phyloP scores from a whole-genome alignment of 2,797 vertebrate genomes.

The Yasuhikotakia modesta region DNA sequence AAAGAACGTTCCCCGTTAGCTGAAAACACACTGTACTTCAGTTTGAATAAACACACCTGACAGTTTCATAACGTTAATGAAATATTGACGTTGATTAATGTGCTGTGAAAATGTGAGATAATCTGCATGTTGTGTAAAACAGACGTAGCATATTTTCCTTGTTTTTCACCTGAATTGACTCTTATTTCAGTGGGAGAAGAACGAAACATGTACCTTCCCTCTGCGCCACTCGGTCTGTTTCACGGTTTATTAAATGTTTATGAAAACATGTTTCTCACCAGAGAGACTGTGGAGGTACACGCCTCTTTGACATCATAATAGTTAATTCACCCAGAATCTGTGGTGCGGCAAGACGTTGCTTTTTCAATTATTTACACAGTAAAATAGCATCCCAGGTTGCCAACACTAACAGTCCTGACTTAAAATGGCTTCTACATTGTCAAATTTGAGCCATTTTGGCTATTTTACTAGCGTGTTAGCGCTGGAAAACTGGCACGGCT shows the following conservation, averaged over 20 bases:
- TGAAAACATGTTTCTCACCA: constrained; percentile 8
- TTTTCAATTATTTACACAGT: constrained; percentile 5
- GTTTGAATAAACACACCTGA: not conserved
- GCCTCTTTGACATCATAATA: constrained; percentile 63
- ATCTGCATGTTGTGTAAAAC: constrained; percentile 38
- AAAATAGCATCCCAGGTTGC: constrained; percentile 52
- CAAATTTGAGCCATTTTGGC: constrained; percentile 57
- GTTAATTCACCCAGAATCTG: constrained; percentile 56
- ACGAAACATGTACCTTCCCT: constrained; percentile 11
- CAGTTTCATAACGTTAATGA: not conserved
- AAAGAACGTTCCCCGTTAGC: not conserved
- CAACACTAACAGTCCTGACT: constrained; percentile 58
- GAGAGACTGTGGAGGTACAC: constrained; percentile 10
- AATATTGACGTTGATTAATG: constrained; percentile 16
- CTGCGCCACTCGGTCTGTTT: not conserved
- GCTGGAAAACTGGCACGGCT: constrained; percentile 52
- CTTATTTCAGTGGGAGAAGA: constrained; percentile 10
- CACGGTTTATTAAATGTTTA: constrained; percentile 30
- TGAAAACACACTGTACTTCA: not conserved
- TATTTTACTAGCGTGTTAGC: constrained; percentile 54
- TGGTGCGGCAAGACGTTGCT: constrained; percentile 47
- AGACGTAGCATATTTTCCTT: constrained; percentile 22
- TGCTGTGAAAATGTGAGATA: constrained; percentile 24
- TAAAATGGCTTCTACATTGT: constrained; percentile 49
- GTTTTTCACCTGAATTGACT: constrained; percentile 28